A percentile compares a stretch with the other conserved stretches of the same genome.
Evolutionary conservation across 2,888 invertebrate genomes (phyloP).

Genomic region (Seladonia tumulorum): DNA sequence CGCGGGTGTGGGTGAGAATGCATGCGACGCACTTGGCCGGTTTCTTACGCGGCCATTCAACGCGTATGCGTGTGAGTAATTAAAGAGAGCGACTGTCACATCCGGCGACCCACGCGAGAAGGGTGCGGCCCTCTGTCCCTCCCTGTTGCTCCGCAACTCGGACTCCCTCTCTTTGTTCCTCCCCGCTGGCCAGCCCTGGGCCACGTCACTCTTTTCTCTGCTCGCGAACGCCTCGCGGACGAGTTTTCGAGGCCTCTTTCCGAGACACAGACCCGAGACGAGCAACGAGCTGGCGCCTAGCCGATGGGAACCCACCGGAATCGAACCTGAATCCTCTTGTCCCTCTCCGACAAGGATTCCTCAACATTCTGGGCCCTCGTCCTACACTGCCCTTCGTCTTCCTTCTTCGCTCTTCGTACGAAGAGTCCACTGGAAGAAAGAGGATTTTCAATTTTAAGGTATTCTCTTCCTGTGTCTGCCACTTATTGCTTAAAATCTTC

Average conservation of each 20-base stretch:
- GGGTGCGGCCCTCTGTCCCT: constrained; percentile 81
- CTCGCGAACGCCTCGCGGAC: constrained; percentile 56
- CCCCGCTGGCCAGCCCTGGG: constrained; percentile 72
- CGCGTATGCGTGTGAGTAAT: constrained; percentile 82
- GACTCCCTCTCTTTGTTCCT: constrained; percentile 58
- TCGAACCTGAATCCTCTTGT: neutral
- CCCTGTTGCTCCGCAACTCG: constrained; percentile 53
- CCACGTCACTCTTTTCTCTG: constrained; percentile 59
- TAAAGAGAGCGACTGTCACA: constrained; percentile 84
- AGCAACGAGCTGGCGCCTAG: constrained; percentile 46
- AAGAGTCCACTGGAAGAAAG: neutral
- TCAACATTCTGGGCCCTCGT: neutral
- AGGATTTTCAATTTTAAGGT: neutral
- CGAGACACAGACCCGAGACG: neutral
- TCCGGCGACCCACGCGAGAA: constrained; percentile 84
- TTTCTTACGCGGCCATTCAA: constrained; percentile 73
- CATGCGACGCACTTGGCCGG: constrained; percentile 74
- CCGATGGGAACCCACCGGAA: constrained; percentile 14
- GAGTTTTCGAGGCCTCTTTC: constrained; percentile 59
- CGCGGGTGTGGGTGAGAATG: constrained; percentile 65
- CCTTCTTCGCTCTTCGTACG: neutral
- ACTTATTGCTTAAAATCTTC: neutral
- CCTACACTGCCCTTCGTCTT: neutral
- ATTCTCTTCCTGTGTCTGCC: too few relatives aligned
- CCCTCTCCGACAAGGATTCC: neutral